Evolutionary conservation across 2,888 invertebrate species (phyloP).

Genomic region (Hypena proboscidalis): DNA sequence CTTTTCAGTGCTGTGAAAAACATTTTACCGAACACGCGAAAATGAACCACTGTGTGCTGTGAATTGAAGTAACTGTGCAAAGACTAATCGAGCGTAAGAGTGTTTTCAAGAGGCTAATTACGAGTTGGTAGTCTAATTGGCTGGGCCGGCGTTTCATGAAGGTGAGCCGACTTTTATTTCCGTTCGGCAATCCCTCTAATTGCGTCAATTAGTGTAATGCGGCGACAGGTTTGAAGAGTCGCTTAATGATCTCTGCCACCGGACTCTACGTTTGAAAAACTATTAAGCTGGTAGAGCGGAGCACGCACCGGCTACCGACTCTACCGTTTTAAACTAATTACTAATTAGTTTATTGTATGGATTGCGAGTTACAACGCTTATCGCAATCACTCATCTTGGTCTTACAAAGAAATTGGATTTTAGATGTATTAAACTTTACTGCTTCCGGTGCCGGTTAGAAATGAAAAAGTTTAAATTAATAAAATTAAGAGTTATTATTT

Average conservation of each 20-base stretch:
- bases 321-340: constrained; percentile 45
- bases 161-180: constrained; percentile 85
- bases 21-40: constrained; percentile 49
- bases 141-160: constrained; percentile 83
- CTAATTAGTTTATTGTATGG: constrained; percentile 44
- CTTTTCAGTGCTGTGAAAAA: constrained; percentile 75
- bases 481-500: constrained; percentile 1
- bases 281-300: constrained; percentile 50
- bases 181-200: constrained; percentile 85
- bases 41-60: constrained; percentile 74
- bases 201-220: constrained; percentile 85
- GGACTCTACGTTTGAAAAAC: constrained; percentile 63
- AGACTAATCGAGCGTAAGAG: constrained; percentile 66
- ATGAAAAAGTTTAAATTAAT: constrained; percentile 7
- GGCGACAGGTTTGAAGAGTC: constrained; percentile 82
- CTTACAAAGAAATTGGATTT: constrained; percentile 15
- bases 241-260: constrained; percentile 76
- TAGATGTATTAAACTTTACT: constrained; percentile 13
- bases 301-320: constrained; percentile 24
- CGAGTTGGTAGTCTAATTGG: constrained; percentile 81
- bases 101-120: constrained; percentile 80
- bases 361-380: constrained; percentile 32
- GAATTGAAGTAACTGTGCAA: constrained; percentile 63
- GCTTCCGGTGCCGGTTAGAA: constrained; percentile 1
- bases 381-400: constrained; percentile 32